Base-by-base conservation (phyloP, 1,140 invertebrate species). In the Leptinotarsa lineolata region DNA sequence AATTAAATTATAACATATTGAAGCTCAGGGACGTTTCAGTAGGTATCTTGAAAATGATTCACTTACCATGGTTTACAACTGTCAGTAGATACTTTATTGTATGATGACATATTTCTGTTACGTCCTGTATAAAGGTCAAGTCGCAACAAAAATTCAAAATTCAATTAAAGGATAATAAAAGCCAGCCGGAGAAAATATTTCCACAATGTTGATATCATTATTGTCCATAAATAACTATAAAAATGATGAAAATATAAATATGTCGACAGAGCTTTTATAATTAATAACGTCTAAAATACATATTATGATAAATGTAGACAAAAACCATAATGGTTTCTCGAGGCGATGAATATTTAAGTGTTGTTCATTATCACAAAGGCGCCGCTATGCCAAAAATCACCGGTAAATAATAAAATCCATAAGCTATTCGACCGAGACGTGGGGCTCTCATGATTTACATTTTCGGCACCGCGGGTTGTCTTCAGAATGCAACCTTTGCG, bases 401-500 rank as follows among this genome's bases (percentile, higher is more conserved):
- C 69, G 73, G 69, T 71, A 63, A 78, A 78, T 75, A 73, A 72
- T 72, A 74, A 74, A 73, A 76, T 73, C 72, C 68, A 77, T 77
- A 76, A 70, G 67, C 72, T 70, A 68, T 72, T 72, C 59, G 60
- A 74, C 71, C 69, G 72, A 74, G 73, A 72, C 74, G 76, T 73
- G 74, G 67, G 69, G 67, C 46, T 45, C 67, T 68, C 70, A 70
- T 79, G 78, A 79, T 79, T 79, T 79, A 79, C 78, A 79, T 78
- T 79, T 75, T 78, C 48, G 71, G 60, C 78, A 30, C 78, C 24
- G 76, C 74, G 72, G 78, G 78, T 74, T 64, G 78, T 72, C 78
- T 76, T 78, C 78, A 78, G 76, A 78, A 78, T 68, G 77, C 77
- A 75, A 78, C 70, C 73, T 78, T 78, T 73, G 73, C 73, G 70